Evolutionary conservation across 2,113 vertebrate species (phyloP), one percentile per base, ranked within the genome.

Genomic region (Nibea coibor): DNA sequence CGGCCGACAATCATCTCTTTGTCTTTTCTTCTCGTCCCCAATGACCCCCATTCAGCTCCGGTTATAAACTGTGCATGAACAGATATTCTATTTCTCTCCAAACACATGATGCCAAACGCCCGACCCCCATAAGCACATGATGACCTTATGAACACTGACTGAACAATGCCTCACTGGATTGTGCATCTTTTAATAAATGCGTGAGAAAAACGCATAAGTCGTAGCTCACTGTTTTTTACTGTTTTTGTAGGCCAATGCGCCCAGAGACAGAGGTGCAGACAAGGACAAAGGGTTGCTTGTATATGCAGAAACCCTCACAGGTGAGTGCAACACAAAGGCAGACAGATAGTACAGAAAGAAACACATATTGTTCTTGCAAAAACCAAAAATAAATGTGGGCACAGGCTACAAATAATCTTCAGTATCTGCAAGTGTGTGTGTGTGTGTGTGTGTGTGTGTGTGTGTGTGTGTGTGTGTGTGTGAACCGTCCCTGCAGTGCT

Each of bases 1-100:
- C 35, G 16, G 68, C 28, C 58, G 62, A 87, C 83, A 91, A 71
- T 59, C 43, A 5, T 10, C 10, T 28, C 83, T 73, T 83, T 92
- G 87, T 85, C 62, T 57, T 62, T 53, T 26, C 54, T 45, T 51
- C 50, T 31, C 10, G 67, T 66, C 58, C 62, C 12, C 50, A 58
- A 63, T 51, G 66, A 78, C 56, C 54, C 68, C 66, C 45, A 57
- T 79, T 78, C 67, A 68, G 59, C 63, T 66, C 12, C 14, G n/a
- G 48, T 66, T 57, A 75, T 79, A 61, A 87, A 86, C 45, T 8
- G 56, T 11, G 48, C 58, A 15, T 69, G 65, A 83, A 66, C 31
- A 76, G 58, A 83, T 66, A 66, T 73, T 47, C 59, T 43, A 48
- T 62, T 50, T 69, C 19, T 26, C 62, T 39, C 22, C 43, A 17